Evolutionary conservation across 2,113 vertebrate genomes (phyloP).

Genomic region (Poeciliopsis turrubarensis): DNA sequence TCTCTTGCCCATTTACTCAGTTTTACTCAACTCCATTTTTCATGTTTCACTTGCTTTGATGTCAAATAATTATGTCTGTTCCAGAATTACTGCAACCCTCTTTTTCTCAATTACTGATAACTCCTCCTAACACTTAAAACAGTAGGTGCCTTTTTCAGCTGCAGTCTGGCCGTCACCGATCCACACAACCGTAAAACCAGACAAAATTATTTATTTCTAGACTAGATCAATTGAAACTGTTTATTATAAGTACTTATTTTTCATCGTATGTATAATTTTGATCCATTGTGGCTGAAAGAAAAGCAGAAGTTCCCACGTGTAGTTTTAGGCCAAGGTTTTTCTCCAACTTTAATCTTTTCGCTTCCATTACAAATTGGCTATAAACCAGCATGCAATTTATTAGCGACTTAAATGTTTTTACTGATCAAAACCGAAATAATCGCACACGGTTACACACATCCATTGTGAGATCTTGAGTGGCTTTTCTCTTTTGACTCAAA

Average conservation of each 20-base stretch:
- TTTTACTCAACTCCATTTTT: background rate
- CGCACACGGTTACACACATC: background rate
- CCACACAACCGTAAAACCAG: background rate
- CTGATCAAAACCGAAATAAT: background rate
- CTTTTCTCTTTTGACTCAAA: background rate
- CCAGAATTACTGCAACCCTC: background rate
- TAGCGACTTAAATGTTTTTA: background rate
- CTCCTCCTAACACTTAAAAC: background rate
- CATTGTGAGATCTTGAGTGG: background rate
- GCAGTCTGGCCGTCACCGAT: background rate
- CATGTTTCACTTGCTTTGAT: background rate
- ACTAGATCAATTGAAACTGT: background rate
- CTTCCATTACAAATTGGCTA: slow-evolving; percentile 34
- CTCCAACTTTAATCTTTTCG: background rate
- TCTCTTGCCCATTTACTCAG: too few relatives aligned
- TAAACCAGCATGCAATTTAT: slow-evolving; percentile 10
- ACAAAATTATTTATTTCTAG: background rate
- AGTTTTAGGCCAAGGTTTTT: background rate
- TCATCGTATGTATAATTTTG: background rate
- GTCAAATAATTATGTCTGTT: background rate
- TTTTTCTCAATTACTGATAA: background rate
- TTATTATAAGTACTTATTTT: background rate
- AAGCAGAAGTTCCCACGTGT: background rate
- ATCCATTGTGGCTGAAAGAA: background rate
- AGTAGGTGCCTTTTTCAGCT: slow-evolving; percentile 1